These are phyloP conservation scores for Diuraphis noxia DNA, from an alignment of 1,140 invertebrate genomes.

Conservation along the genomic window DNA sequence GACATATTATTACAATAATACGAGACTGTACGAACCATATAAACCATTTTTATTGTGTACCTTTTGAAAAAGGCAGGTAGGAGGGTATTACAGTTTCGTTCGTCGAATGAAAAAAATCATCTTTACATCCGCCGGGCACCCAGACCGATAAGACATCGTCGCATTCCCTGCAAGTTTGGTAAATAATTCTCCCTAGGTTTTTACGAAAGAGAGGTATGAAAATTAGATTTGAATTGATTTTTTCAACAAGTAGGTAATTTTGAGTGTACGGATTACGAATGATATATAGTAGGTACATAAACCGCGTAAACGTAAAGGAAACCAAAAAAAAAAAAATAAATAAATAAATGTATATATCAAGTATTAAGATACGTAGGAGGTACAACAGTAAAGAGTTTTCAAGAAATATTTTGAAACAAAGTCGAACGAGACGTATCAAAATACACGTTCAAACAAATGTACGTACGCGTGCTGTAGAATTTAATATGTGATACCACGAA, in stretches of 20 bases:
- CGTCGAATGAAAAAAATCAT: too few species aligned
- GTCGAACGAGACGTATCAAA: background rate
- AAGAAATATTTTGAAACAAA: background rate
- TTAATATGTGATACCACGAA: background rate
- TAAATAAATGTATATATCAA: too few species aligned
- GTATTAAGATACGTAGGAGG: too few species aligned
- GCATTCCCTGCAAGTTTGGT: background rate
- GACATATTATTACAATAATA: background rate
- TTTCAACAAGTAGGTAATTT: background rate
- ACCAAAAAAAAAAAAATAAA: background rate
- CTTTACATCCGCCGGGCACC: too few species aligned
- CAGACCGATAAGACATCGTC: too few species aligned
- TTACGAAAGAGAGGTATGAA: background rate
- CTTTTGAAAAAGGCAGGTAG: too few species aligned
- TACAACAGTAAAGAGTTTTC: background rate
- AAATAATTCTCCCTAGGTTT: accelerated
- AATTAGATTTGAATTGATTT: background rate
- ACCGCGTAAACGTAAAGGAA: background rate
- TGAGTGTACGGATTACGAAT: background rate
- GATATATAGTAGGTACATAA: background rate
- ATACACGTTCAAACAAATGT: background rate
- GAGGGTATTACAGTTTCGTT: too few species aligned
- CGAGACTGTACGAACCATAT: background rate
- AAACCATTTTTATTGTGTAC: background rate
- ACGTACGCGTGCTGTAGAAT: background rate